phyloP scores from a whole-genome alignment of 1,140 invertebrate species.

The Ips nitidus region DNA sequence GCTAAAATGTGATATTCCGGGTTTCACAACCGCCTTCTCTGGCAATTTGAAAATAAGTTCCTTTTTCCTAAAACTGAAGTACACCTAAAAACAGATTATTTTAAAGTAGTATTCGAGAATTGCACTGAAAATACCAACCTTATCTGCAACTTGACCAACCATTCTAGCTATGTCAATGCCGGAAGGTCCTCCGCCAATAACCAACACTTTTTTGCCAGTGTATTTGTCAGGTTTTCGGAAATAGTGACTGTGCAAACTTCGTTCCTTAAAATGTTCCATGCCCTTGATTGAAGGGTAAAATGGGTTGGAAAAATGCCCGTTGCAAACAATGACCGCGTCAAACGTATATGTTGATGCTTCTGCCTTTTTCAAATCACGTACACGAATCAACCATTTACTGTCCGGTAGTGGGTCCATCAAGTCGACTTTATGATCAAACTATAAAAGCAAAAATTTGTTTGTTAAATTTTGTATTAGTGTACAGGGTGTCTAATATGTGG shows the following conservation, averaged over 20 bases:
- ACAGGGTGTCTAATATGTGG: no score
- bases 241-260: slow-evolving; percentile 77
- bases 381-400: slow-evolving; percentile 60
- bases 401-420: slow-evolving; percentile 56
- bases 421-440: slow-evolving; percentile 68
- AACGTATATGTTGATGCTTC: slow-evolving; percentile 58
- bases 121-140: slow-evolving; percentile 53
- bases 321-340: slow-evolving; percentile 81
- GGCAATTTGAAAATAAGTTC: slow-evolving; percentile 48
- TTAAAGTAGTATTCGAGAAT: neutral
- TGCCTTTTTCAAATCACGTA: slow-evolving; percentile 51
- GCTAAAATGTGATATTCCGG: slow-evolving; percentile 59
- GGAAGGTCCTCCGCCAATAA: slow-evolving; percentile 86
- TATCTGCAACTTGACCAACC: slow-evolving; percentile 64
- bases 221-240: slow-evolving; percentile 75
- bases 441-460: slow-evolving; percentile 14
- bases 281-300: slow-evolving; percentile 58
- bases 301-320: slow-evolving; percentile 76
- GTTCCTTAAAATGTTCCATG: slow-evolving; percentile 48
- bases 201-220: slow-evolving; percentile 65
- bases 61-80: slow-evolving; percentile 15
- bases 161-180: slow-evolving; percentile 83
- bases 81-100: slow-evolving; percentile 23
- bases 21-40: slow-evolving; percentile 65
- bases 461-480: slow-evolving; percentile 1